Evolutionary conservation across 2,797 vertebrate species (phyloP).

Genomic region (Enteromius argenteus): DNA sequence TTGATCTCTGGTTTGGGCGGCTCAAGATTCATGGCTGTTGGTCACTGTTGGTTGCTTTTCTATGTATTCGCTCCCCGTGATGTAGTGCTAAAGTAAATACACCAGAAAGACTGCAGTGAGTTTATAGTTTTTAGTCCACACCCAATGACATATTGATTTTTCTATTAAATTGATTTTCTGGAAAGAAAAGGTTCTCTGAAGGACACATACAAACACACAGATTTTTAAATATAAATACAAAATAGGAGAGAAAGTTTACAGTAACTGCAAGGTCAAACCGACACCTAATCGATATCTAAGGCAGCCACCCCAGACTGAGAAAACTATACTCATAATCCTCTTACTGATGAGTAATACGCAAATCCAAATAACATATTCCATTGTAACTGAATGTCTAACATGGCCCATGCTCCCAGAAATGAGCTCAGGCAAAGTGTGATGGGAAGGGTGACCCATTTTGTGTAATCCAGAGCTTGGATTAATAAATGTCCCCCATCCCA

Average conservation of each 20-base stretch:
- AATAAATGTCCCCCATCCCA: constrained; percentile 65
- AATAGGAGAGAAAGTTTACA: background rate
- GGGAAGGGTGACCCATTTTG: constrained; percentile 75
- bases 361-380: constrained; percentile 62
- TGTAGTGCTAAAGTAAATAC: constrained; percentile 24
- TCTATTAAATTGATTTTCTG: background rate
- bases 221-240: background rate
- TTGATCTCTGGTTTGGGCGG: constrained; percentile 86
- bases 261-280: background rate
- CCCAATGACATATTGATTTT: background rate
- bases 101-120: background rate
- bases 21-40: constrained; percentile 87
- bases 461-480: constrained; percentile 77
- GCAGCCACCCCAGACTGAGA: constrained; percentile 61
- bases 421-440: constrained; percentile 26
- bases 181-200: background rate
- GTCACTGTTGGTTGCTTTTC: constrained; percentile 6
- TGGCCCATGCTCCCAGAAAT: constrained; percentile 17
- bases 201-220: background rate
- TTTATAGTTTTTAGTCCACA: background rate
- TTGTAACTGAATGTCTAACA: constrained; percentile 48
- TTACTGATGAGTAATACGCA: constrained; percentile 56
- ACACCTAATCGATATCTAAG: background rate
- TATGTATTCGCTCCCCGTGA: constrained; percentile 21
- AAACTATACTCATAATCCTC: constrained; percentile 66